Conservation (phyloP, 2,888 invertebrate species). For the Chrysolina oricalcia region DNA sequence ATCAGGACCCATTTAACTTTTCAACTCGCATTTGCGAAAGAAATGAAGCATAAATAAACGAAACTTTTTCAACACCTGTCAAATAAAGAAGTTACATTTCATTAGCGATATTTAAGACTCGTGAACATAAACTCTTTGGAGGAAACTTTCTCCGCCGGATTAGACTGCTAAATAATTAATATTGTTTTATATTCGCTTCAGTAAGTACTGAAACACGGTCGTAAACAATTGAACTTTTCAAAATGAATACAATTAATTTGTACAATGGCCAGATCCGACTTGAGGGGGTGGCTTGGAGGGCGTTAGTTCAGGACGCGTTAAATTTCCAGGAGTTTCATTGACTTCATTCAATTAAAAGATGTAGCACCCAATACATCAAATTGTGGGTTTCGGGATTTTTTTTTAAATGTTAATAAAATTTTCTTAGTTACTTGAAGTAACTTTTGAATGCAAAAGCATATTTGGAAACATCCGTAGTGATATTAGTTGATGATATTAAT, state of each 20-base stretch:
- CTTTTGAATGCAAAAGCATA: too few species aligned
- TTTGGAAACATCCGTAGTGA: too few species aligned
- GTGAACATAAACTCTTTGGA: neutral
- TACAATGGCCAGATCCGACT: neutral
- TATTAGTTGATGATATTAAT: too few species aligned
- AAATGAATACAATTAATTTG: neutral
- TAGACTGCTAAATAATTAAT: neutral
- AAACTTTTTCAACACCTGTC: neutral
- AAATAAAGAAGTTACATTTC: neutral
- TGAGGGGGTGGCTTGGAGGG: neutral
- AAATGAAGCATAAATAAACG: neutral
- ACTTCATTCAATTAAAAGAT: neutral
- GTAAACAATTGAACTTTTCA: neutral
- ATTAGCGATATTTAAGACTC: neutral
- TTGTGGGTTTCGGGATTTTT: too few species aligned
- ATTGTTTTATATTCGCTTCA: conserved; percentile 3
- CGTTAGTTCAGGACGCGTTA: neutral
- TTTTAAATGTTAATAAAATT: too few species aligned
- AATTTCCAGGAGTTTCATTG: too few species aligned
- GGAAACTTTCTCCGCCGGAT: neutral
- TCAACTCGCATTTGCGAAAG: neutral
- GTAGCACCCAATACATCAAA: neutral
- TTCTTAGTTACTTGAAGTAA: too few species aligned
- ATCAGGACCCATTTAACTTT: neutral
- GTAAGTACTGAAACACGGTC: neutral